These are phyloP conservation scores for Vanacampus margaritifer DNA, from an alignment of 2,113 vertebrate genomes.

Conservation along the genomic window DNA sequence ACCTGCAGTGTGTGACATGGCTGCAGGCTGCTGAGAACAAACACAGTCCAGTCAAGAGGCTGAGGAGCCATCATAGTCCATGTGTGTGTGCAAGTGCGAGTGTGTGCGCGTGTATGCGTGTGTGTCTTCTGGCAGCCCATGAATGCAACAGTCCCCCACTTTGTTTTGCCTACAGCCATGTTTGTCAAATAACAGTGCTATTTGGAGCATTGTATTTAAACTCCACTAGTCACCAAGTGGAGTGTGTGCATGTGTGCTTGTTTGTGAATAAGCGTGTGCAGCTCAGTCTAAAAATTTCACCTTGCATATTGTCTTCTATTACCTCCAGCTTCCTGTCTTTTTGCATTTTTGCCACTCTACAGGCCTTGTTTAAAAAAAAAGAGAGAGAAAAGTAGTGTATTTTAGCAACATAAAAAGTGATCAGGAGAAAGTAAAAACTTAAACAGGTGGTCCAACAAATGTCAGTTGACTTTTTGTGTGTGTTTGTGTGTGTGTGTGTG, in stretches of 20 bases:
- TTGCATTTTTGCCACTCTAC: conserved; percentile 19
- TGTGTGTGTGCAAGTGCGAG: no score
- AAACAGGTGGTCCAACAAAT: no score
- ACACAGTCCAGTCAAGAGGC: neutral
- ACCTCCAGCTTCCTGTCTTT: conserved; percentile 11
- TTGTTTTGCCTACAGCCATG: conserved; percentile 11
- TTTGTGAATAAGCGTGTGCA: neutral
- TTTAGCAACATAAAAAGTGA: neutral
- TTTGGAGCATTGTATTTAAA: neutral
- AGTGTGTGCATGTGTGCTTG: neutral
- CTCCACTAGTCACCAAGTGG: neutral
- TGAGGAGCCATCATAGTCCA: conserved; percentile 6
- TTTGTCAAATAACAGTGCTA: neutral
- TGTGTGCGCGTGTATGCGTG: no score
- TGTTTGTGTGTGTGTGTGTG: no score
- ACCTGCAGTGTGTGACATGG: conserved; percentile 26
- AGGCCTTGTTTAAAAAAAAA: no score
- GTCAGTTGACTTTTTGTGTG: no score
- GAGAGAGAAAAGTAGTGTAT: no score
- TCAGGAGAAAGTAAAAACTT: neutral
- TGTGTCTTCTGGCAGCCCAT: conserved; percentile 7
- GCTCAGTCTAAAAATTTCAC: neutral
- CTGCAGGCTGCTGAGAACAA: conserved; percentile 21
- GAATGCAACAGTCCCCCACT: conserved; percentile 20
- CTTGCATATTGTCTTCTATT: neutral